Base-by-base conservation (phyloP, 2,888 invertebrate genomes). In the Gastracanthus pulcherrimus region DNA sequence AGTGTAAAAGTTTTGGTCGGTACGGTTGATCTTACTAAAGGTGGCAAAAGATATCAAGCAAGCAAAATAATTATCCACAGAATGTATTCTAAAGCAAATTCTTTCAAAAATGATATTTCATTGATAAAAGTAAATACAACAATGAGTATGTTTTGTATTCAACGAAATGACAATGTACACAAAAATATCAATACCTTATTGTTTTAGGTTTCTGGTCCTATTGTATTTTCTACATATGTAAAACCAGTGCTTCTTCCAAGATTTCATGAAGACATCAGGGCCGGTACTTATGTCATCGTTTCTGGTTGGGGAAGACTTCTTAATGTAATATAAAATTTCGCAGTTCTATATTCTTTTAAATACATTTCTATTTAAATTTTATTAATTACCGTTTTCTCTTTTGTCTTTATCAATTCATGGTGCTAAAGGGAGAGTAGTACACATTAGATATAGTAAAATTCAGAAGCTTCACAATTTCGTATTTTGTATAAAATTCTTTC, bases 101-200 rank as follows among this genome's bases (percentile, higher is more conserved):
- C 86, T 85, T 4, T 85, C 81, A 58, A 80, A 29, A 86, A 89
- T 71, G 90, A 90, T 60, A 87, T 90, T n/a, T 88, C 90, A 31
- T 74, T 90, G 2, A 45, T 90, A 19, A 85, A 85, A 84, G 88
- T 88, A 82, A 72, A n/a, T n/a, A n/a, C n/a, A n/a, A n/a, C n/a
- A 58, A 45, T 62, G 9, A 48, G 13, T 70, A 5, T 34, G 0
- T n/a, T 7, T 34, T 45, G 29, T 1, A 70, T 29, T 19, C 19
- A 2, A 45, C 7, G 3, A 23, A 23, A 58, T 26, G 13, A 34
- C 26, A 9, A 34, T 19, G 51, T 70, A 23, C n/a, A 19, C 0
- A 38, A 72, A 31, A 6, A 34, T 29, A 11, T 23, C 3, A 51
- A 23, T 7, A 23, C 4, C 1, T 58, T 29, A 1, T 29, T 13